Evolutionary conservation across 2,888 invertebrate genomes (phyloP), one percentile per base, ranked within the genome.

Genomic region (Nomada ferruginata): DNA sequence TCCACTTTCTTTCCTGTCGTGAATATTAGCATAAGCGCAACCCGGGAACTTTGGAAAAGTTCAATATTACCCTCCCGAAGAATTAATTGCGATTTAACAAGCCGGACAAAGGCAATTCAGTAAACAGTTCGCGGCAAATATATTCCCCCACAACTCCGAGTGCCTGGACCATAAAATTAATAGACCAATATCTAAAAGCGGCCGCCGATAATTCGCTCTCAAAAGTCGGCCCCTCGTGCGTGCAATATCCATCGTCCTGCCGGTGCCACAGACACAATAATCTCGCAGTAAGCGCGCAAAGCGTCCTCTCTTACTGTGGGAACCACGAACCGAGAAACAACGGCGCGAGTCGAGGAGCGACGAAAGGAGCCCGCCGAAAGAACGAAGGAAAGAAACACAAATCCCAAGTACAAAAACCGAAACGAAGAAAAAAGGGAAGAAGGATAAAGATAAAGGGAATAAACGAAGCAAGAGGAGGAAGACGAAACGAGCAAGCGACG

Each of bases 241-340:
- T 82, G 82, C 76, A 69, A 52, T 52, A 57, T 61, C 69, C 50
- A 52, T 47, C 72, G 42, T 36, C 72, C 44, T 53, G 26, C 29
- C 50, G 53, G 59, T 20, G 57, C 53, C 47, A 44, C 70, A 52
- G 70, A 72, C 52, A 60, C 60, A 64, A 76, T 72, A 50, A 59
- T 61, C 60, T n/a, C 44, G 53, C 53, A 52, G 80, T 79, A 68
- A 11, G 3, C 47, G 47, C 68, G 76, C 69, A 64, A 59, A 76
- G 68, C 50, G 84, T 66, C 55, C 82, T 81, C 70, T 7, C 36
- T 76, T 79, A 88, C 87, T 85, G 86, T 84, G 84, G 87, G 89
- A 87, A 87, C 85, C 77, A 74, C 36, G 36, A 36, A 7, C 75
- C 83, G 82, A 79, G 71, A 68, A 63, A 64, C 36, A 64, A 50